phyloP scores from a whole-genome alignment of 2,888 invertebrate species.

The Cremastobaeus sp. region DNA sequence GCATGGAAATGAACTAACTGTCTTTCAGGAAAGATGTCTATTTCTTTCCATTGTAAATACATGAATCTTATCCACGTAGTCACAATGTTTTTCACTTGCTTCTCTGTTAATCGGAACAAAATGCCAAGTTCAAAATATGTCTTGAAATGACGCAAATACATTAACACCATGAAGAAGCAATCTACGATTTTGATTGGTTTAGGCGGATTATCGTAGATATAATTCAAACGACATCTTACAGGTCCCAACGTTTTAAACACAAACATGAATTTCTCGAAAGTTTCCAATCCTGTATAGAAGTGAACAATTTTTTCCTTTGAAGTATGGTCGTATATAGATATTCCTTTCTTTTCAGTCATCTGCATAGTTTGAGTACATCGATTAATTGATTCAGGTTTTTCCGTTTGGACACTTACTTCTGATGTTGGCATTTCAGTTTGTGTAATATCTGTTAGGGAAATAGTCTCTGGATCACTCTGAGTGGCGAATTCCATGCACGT shows the following conservation, averaged over 20 bases:
- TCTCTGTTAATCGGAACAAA: conserved; percentile 5
- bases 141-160: conserved; percentile 11
- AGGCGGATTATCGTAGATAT: neutral
- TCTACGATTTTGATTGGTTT: neutral
- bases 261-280: conserved; percentile 1
- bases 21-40: conserved; percentile 34
- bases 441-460: neutral
- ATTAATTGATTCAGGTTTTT: neutral
- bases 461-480: neutral
- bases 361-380: neutral
- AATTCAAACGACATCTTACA: conserved; percentile 7
- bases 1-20: conserved; percentile 33
- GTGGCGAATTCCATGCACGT: neutral
- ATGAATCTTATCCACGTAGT: conserved; percentile 47
- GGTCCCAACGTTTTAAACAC: conserved; percentile 4
- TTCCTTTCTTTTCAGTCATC: no score
- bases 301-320: no score
- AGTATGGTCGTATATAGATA: no score
- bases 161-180: conserved; percentile 2
- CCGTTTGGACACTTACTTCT: neutral
- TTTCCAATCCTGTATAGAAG: conserved; percentile 7
- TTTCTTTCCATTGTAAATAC: conserved; percentile 39
- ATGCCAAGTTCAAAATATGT: conserved; percentile 12
- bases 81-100: conserved; percentile 35
- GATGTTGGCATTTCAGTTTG: neutral